Base-by-base conservation (phyloP, 1,140 invertebrate species). In the Maniola jurtina region DNA sequence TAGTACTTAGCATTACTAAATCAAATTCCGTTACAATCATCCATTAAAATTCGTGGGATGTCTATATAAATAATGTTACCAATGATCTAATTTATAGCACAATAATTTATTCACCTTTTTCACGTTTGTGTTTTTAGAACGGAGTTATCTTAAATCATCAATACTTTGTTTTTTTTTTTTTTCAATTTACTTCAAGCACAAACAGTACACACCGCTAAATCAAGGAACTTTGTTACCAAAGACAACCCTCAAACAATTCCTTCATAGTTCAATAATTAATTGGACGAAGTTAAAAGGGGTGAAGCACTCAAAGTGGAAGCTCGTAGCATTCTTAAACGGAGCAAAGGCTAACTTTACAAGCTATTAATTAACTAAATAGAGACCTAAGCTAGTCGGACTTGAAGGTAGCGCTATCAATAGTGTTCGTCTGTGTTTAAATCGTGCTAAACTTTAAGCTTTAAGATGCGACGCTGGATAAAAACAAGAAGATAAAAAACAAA, bases 321-420 rank as follows among this genome's bases (percentile, higher is more conserved):
- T 36, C 36, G 34, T 60, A 59, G 36, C 48, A 60, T 34, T 60
- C 57, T 60, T 55, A 55, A 61, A 47, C 34, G 52, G 50, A 36
- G 33, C 58, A 61, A 66, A 61, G 50, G 61, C 55, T 34, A 58
- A 68, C 36, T 47, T 64, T 68, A 68, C 56, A 35, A 68, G 55
- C 66, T 64, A 64, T 68, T 68, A 68, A 59, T 68, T 68, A 64
- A 68, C 47, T 68, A 64, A 64, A 68, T 60, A 68, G 52, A 61
- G 59, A 57, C 59, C 58, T 61, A 33, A 48, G 40, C 57, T 55
- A 45, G 60, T 35, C 47, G 60, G 48, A 52, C 60, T 61, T 45
- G 8, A 13, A 65, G 47, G 58, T 50, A 59, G 64, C 59, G 34
- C 64, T 65, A 58, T 59, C 56, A 52, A 35, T 33, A 33, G 60